phyloP scores from a whole-genome alignment of 1,140 invertebrate genomes.

The Augochlora pura region DNA sequence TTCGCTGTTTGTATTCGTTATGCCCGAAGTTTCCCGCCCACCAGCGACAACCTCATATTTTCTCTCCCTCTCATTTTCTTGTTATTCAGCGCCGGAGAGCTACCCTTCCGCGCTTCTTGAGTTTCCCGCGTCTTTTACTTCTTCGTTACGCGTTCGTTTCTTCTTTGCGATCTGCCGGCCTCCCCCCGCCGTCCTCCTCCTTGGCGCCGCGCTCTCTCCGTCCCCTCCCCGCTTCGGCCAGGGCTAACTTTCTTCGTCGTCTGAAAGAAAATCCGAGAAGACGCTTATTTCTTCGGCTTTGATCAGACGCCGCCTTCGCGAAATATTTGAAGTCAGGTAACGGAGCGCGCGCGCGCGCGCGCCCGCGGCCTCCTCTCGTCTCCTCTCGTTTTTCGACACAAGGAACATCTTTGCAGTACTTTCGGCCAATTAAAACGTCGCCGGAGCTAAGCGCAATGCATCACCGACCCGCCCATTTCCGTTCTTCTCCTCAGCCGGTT shows the following conservation, averaged over 20 bases:
- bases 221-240: not conserved
- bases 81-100: not conserved
- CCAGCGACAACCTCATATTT: not conserved
- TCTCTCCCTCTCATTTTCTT: slow-evolving; percentile 9
- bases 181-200: not conserved
- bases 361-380: too few relatives aligned
- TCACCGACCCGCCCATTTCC: slow-evolving; percentile 1
- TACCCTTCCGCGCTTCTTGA: slow-evolving; percentile 12
- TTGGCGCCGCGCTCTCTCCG: too few relatives aligned
- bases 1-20: slow-evolving; percentile 57
- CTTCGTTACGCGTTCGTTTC: slow-evolving; percentile 44
- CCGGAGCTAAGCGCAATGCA: slow-evolving; percentile 48
- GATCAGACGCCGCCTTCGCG: slow-evolving; percentile 43
- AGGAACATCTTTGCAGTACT: slow-evolving; percentile 12
- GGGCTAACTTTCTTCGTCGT: not conserved
- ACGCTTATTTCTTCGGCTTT: slow-evolving; percentile 52
- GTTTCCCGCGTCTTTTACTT: slow-evolving; percentile 33
- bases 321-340: slow-evolving; percentile 22
- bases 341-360: too few relatives aligned
- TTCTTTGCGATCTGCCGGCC: slow-evolving; percentile 34
- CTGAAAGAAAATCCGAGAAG: slow-evolving; percentile 34
- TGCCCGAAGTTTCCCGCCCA: slow-evolving; percentile 47
- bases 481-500: not conserved
- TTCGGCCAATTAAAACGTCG: slow-evolving; percentile 61
- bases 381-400: not conserved